Conservation (phyloP, 2,113 vertebrate genomes). For the Monopterus albus region DNA sequence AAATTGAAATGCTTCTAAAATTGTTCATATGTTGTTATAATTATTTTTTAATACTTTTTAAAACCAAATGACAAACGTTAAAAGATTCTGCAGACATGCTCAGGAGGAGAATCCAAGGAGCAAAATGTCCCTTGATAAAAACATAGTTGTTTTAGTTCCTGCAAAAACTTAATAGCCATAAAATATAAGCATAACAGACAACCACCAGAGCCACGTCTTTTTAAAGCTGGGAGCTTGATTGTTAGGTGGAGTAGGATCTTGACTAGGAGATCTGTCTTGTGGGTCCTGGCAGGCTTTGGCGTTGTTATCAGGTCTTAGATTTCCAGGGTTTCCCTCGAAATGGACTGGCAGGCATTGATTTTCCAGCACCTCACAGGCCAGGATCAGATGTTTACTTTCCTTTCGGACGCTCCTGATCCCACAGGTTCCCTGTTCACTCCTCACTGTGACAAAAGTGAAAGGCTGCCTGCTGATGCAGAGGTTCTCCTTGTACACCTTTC, state of each 20-base stretch:
- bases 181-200: slow-evolving; percentile 5
- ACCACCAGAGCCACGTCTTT: slow-evolving; percentile 31
- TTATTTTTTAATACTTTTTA: background rate
- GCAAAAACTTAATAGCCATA: background rate
- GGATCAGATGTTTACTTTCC: slow-evolving; percentile 81
- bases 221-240: background rate
- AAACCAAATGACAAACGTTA: too few species aligned
- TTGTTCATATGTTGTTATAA: background rate
- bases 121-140: background rate
- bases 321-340: slow-evolving; percentile 75
- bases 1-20: background rate
- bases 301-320: slow-evolving; percentile 60
- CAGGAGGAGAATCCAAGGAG: background rate
- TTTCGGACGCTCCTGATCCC: slow-evolving; percentile 57
- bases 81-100: background rate
- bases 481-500: slow-evolving; percentile 64
- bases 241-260: too few species aligned
- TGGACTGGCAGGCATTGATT: slow-evolving; percentile 80
- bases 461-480: slow-evolving; percentile 80
- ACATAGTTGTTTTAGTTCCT: background rate
- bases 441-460: slow-evolving; percentile 80
- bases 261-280: too few species aligned
- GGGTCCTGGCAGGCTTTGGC: slow-evolving; percentile 64
- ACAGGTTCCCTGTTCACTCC: slow-evolving; percentile 58
- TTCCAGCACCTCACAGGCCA: slow-evolving; percentile 76